A percentile compares a stretch with the other conserved stretches of the same genome.
Evolutionary conservation across 2,113 vertebrate genomes (phyloP).

Genomic region (Grantiella picta): DNA sequence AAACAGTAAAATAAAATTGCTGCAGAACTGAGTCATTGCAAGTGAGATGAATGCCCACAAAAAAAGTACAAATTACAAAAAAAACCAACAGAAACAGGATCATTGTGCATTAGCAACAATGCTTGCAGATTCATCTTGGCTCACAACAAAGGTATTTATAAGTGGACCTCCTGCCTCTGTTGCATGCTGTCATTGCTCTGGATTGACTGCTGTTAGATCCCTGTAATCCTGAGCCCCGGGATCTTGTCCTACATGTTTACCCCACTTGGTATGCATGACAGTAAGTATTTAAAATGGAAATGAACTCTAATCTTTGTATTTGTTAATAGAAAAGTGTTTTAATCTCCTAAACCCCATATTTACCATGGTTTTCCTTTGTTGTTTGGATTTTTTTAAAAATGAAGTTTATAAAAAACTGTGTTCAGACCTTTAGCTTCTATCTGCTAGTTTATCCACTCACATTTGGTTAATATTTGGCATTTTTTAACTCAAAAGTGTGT

Average conservation of each 20-base stretch:
- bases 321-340: constrained; percentile 33
- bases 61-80: neutral
- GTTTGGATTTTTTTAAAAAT: neutral
- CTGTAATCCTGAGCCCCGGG: constrained; percentile 53
- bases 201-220: constrained; percentile 64
- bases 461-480: neutral
- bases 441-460: neutral
- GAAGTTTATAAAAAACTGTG: neutral
- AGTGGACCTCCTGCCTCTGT: constrained; percentile 60
- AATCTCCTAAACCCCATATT: constrained; percentile 30
- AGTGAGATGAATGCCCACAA: neutral
- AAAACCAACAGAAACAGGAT: neutral
- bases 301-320: constrained; percentile 40
- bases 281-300: constrained; percentile 58
- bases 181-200: constrained; percentile 46
- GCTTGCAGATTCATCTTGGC: constrained; percentile 12
- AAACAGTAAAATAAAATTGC: neutral
- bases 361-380: neutral
- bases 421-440: neutral
- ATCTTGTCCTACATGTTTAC: constrained; percentile 63
- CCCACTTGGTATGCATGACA: constrained; percentile 42
- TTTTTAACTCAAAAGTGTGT: neutral
- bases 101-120: neutral
- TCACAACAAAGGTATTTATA: constrained; percentile 54
- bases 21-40: neutral